Evolutionary conservation across 2,888 invertebrate species (phyloP), one percentile per base, ranked within the genome.

Genomic region (Frankliniella intonsa): DNA sequence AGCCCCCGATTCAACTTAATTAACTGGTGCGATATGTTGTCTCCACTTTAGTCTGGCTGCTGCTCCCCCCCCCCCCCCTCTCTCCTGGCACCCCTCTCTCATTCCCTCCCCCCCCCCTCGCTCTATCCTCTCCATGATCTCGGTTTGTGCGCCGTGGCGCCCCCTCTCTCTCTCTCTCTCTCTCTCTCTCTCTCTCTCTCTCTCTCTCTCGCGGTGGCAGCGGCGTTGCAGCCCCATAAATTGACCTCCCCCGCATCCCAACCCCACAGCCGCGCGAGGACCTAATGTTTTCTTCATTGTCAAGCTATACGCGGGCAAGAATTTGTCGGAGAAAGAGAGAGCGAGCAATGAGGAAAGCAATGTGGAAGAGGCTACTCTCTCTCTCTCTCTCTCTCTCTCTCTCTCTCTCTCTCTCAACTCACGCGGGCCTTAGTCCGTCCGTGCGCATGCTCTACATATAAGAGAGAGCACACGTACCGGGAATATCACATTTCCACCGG

Each of bases 11-110:
- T 76, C 38, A 76, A 76, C 69, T 76, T 12, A 38, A 38, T 38
- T n/a, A n/a, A 62, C 62, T 62, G 62, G 55, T 55, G 55, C 69
- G 69, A 76, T 76, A 25, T 76, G 69, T 76, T 25, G 69, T 22
- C 62, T 38, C 38, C 17, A 10, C 62, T 38, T 38, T 38, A 38
- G 38, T 2, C 62, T 55, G 3, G 17, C 55, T 17, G 55, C 55
- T 17, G 3, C 55, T 17, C 55, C 55, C 55, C 14, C 55, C 55
- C 14, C 55, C 55, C 55, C 55, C 55, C 62, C 62, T 0, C 17
- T 14, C 5, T 14, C 62, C 11, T 17, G 12, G 11, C 62, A 19
- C 7, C 62, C 17, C 55, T 5, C 55, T 14, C 55, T 3, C 55
- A 55, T 17, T 14, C 55, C 55, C 55, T 51, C 51, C 9, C 51